Percentiles rank a stretch among this genome's conserved stretches.
These are phyloP conservation scores for Gisinianus flammeolus DNA, from an alignment of 2,888 invertebrate genomes.

Conservation along the genomic window DNA sequence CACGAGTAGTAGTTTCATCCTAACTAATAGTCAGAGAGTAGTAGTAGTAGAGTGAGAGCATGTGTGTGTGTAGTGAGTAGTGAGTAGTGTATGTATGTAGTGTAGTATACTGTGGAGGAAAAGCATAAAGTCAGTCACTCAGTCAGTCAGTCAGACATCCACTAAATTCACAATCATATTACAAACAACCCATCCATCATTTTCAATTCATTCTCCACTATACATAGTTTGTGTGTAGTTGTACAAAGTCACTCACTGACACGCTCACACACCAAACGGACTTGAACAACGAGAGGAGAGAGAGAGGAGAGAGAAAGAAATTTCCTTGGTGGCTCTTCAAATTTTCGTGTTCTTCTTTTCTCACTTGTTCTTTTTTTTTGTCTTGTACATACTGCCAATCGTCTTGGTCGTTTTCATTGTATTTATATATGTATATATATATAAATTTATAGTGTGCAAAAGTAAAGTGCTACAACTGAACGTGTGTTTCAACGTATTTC, in stretches of 20 bases:
- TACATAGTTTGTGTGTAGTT: neutral
- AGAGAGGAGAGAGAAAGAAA: too few species aligned
- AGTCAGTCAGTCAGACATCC: slow-evolving; percentile 2
- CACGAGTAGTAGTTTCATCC: too few species aligned
- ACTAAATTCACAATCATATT: slow-evolving; percentile 22
- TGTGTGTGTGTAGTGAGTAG: too few species aligned
- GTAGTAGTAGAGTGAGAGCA: too few species aligned
- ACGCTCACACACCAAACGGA: too few species aligned
- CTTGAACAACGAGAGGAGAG: too few species aligned
- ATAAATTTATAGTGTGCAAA: neutral
- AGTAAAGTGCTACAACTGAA: slow-evolving; percentile 4
- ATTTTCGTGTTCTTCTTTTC: too few species aligned
- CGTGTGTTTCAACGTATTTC: slow-evolving; percentile 4
- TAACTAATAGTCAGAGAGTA: too few species aligned
- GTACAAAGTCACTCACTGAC: neutral
- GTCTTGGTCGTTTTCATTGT: too few species aligned
- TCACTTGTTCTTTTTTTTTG: neutral
- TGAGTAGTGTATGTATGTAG: neutral
- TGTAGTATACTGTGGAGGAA: neutral
- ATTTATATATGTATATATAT: too few species aligned
- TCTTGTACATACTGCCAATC: neutral
- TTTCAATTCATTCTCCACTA: slow-evolving; percentile 27
- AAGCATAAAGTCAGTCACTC: neutral
- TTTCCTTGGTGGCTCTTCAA: too few species aligned
- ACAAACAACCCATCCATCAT: slow-evolving; percentile 32